Conservation (phyloP, 2,113 vertebrate genomes). For the Hyaena hyaena region DNA sequence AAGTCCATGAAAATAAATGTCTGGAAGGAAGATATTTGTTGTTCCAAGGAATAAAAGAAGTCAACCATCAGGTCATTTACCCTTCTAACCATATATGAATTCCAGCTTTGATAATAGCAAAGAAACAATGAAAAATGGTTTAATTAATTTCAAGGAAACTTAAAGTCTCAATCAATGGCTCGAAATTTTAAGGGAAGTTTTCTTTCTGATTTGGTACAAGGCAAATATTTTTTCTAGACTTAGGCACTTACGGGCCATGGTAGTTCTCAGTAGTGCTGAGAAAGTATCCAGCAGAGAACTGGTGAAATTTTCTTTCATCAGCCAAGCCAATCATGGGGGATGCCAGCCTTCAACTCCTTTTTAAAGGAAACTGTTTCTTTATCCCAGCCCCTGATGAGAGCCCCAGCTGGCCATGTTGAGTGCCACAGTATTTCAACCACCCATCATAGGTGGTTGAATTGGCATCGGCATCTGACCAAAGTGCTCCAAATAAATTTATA, state of each 20-base stretch:
- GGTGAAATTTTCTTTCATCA: background rate
- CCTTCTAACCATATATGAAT: background rate
- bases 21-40: constrained; percentile 43
- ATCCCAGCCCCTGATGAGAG: background rate
- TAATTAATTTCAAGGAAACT: constrained; percentile 11
- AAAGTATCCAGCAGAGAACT: background rate
- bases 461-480: background rate
- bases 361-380: background rate
- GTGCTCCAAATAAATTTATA: background rate
- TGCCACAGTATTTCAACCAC: background rate
- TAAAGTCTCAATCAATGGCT: constrained; percentile 10
- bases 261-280: background rate
- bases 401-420: background rate
- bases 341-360: background rate
- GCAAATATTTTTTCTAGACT: constrained; percentile 3
- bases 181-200: background rate
- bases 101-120: constrained; percentile 25
- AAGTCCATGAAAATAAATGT: constrained; percentile 38
- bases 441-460: background rate
- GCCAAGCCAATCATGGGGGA: background rate
- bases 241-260: background rate
- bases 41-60: constrained; percentile 44
- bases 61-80: constrained; percentile 30
- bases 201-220: background rate
- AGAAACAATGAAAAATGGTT: background rate